phyloP scores from a whole-genome alignment of 2,113 vertebrate genomes.

The Patagioenas fasciata region DNA sequence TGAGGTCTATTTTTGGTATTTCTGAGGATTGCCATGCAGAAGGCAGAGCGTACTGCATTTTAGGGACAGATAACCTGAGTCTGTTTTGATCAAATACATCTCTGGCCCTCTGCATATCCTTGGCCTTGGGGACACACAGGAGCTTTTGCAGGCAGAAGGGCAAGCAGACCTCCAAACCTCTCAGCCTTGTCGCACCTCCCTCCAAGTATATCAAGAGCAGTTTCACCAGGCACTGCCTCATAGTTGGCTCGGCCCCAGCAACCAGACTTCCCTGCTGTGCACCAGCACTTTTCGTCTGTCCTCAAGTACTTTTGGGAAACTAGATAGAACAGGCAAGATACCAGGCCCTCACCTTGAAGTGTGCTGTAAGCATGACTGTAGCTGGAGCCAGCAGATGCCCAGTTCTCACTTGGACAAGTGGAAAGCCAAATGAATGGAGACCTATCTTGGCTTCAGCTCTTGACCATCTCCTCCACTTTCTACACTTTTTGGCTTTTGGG shows the following conservation, averaged over 20 bases:
- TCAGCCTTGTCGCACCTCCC: neutral
- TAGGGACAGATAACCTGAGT: neutral
- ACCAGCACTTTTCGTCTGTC: neutral
- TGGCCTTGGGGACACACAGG: neutral
- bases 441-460: neutral
- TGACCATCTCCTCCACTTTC: neutral
- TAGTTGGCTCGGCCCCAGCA: neutral
- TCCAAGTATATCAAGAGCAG: neutral
- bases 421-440: neutral
- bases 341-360: neutral
- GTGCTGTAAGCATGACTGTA: neutral
- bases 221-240: neutral
- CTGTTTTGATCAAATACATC: neutral
- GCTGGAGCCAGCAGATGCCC: neutral
- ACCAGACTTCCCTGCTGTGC: neutral
- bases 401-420: neutral
- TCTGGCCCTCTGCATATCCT: neutral
- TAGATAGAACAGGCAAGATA: neutral
- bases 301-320: neutral
- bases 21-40: neutral
- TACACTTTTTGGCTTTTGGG: neutral
- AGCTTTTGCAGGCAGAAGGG: neutral
- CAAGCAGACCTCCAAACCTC: neutral
- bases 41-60: neutral
- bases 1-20: constrained; percentile 13